These are phyloP conservation scores for Steatocranus sp. DNA, from an alignment of 2,797 vertebrate genomes.

Conservation along the genomic window DNA sequence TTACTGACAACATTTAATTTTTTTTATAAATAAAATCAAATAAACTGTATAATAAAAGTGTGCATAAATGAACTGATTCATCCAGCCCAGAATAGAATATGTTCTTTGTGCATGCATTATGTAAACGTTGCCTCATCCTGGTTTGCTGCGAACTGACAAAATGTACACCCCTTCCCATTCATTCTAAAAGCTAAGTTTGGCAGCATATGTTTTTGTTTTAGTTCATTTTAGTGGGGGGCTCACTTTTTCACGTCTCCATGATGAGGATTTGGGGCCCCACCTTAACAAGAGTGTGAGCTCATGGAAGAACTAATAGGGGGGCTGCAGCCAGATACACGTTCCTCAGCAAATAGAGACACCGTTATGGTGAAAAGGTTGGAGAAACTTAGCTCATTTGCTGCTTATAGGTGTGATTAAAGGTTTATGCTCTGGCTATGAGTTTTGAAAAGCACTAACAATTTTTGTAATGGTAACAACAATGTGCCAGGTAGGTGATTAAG, in stretches of 20 bases:
- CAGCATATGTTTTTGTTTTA: slow-evolving; percentile 48
- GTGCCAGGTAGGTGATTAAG: background rate
- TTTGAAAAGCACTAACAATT: background rate
- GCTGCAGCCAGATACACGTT: slow-evolving; percentile 11
- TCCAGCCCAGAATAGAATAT: background rate
- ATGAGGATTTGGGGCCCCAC: slow-evolving; percentile 27
- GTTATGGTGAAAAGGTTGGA: slow-evolving; percentile 9
- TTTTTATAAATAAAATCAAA: background rate
- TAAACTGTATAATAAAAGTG: background rate
- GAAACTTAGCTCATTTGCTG: slow-evolving; percentile 1
- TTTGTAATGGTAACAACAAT: slow-evolving; percentile 6
- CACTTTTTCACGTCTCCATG: slow-evolving; percentile 17
- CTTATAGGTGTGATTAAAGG: slow-evolving; percentile 12
- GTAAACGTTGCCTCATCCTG: background rate
- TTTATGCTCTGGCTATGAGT: background rate
- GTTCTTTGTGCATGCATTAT: background rate
- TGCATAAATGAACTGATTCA: background rate
- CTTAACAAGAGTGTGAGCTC: slow-evolving; percentile 44
- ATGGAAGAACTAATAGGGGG: slow-evolving; percentile 59
- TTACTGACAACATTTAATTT: background rate
- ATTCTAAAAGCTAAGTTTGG: slow-evolving; percentile 17
- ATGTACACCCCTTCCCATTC: background rate
- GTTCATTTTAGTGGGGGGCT: background rate
- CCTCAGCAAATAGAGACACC: background rate
- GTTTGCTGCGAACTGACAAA: background rate